Base-by-base conservation (phyloP, 2,888 invertebrate genomes). In the Clepsis dumicolana region DNA sequence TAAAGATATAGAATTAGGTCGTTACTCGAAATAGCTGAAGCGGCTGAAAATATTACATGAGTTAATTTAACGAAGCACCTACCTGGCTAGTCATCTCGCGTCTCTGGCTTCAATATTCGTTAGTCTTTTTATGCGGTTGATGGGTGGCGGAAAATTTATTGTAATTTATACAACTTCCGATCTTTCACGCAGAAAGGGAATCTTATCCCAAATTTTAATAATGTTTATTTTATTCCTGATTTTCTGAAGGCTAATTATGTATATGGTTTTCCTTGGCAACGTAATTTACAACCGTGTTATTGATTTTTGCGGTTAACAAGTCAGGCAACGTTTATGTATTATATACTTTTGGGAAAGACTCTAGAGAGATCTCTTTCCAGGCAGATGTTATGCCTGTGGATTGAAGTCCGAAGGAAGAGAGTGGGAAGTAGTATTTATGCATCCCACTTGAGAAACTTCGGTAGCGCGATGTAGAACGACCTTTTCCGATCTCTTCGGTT, bases 11-110 rank as follows among this genome's bases (percentile, higher is more conserved):
- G 56, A 56, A 56, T 35, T 56, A 56, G 35, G 56, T 56, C 56
- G 56, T 56, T 35, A 56, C 56, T 56, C 35, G 35, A 56, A 56
- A 56, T 56, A 56, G 56, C 25, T 25, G 52, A 52, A 25, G 25
- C 25, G 16, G 32, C 54, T 32, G 27, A 18, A 54, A 29, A 54
- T 54, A 32, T 41, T 59, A 10, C 25, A 27, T 5, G 41, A 59
- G 59, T 38, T 59, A 59, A 59, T 59, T 59, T 59, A 41, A 12
- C 59, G 59, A 21, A 59, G 59, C 59, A 5, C 16, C 27, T 59
- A 59, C 59, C 59, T 59, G 59, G 16, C 57, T 54, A 24, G 38
- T 38, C 57, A 35, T 38, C 21, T 57, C 21, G 52, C 24, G 14
- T 14, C 24, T 59, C 41, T 1, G 54, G 18, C 54, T n/a, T 59